A percentile compares a stretch with the other conserved stretches of the same genome.
These are phyloP conservation scores for Euplexia lucipara DNA, from an alignment of 2,888 invertebrate genomes.

Conservation along the genomic window DNA sequence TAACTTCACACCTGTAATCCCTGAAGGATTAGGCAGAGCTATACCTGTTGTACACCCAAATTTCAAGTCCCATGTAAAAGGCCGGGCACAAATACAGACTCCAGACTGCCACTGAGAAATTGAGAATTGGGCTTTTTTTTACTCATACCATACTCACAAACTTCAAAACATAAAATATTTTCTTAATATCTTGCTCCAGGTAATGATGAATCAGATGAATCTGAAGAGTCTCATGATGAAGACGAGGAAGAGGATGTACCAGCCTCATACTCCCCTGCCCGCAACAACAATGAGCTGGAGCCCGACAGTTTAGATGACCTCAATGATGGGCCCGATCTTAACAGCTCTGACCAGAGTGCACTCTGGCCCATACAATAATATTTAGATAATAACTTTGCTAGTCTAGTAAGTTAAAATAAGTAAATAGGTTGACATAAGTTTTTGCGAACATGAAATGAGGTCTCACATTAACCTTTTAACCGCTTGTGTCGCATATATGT, in stretches of 20 bases:
- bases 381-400: neutral
- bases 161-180: no score
- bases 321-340: conserved; percentile 81
- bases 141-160: no score
- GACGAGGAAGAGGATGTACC: conserved; percentile 90
- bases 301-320: conserved; percentile 84
- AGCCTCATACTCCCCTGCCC: conserved; percentile 82
- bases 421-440: neutral
- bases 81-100: no score
- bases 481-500: no score
- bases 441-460: conserved; percentile 1
- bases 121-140: no score
- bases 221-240: conserved; percentile 91
- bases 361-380: conserved; percentile 77
- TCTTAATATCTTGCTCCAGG: conserved; percentile 70
- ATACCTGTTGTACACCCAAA: no score
- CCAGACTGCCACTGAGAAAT: no score
- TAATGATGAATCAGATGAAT: conserved; percentile 91
- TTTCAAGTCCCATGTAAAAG: no score
- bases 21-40: no score
- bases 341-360: conserved; percentile 81
- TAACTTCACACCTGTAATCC: no score
- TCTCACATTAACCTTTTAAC: no score
- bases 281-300: conserved; percentile 85
- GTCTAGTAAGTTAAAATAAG: no score